These are phyloP conservation scores for Takifugu ocellatus DNA, from an alignment of 2,797 vertebrate genomes.

Conservation along the genomic window DNA sequence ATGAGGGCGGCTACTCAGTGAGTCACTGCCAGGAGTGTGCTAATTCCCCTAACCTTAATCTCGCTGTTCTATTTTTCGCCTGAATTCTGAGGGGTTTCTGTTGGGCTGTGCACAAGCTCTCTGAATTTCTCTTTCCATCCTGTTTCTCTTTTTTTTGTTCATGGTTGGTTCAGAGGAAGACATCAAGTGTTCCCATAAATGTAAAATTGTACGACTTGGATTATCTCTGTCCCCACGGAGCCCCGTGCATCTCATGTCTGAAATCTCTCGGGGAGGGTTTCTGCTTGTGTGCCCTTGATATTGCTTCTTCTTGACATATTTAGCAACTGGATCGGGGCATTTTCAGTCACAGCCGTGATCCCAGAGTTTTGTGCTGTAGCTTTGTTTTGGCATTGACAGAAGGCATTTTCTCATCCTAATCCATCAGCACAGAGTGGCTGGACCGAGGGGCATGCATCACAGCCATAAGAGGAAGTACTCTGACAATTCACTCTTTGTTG, in stretches of 20 bases:
- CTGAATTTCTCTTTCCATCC: conserved; percentile 60
- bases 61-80: conserved; percentile 31
- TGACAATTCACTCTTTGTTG: conserved; percentile 56
- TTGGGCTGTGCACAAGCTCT: conserved; percentile 31
- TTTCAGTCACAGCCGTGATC: conserved; percentile 53
- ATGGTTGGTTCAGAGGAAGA: conserved; percentile 72
- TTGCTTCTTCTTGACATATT: conserved; percentile 48
- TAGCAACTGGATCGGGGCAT: conserved; percentile 46
- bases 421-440: conserved; percentile 46
- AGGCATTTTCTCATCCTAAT: conserved; percentile 40
- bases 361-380: conserved; percentile 31
- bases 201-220: not conserved
- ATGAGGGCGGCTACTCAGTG: conserved; percentile 41
- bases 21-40: conserved; percentile 40
- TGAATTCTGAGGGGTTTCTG: conserved; percentile 41
- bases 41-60: conserved; percentile 40
- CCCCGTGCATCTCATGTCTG: conserved; percentile 25
- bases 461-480: conserved; percentile 40
- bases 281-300: conserved; percentile 49
- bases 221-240: not conserved
- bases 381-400: conserved; percentile 48
- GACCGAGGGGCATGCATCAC: conserved; percentile 51
- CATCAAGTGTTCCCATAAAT: conserved; percentile 11
- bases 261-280: conserved; percentile 21
- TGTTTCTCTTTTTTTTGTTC: conserved; percentile 34